A percentile compares a stretch with the other conserved stretches of the same genome.
These are phyloP conservation scores for Aphidius ervi DNA, from an alignment of 1,140 invertebrate species.

Conservation along the genomic window DNA sequence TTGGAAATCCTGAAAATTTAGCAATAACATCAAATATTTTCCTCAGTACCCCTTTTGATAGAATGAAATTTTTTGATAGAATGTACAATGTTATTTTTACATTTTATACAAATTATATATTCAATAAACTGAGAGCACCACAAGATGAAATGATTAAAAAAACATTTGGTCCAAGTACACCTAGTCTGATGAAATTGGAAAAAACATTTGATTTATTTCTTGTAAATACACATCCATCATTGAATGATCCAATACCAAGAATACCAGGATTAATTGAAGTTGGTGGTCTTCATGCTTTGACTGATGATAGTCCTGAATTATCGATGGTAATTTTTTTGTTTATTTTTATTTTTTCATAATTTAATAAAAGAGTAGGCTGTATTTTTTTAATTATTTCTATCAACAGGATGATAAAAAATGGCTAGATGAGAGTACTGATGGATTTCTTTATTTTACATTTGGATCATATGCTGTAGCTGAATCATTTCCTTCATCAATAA, in stretches of 20 bases:
- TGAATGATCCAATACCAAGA: constrained; percentile 50
- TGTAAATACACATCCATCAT: constrained; percentile 55
- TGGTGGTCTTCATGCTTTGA: constrained; percentile 55
- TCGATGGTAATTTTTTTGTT: constrained; percentile 25
- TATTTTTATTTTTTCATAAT: not conserved
- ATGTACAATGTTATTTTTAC: constrained; percentile 49
- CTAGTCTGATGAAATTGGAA: constrained; percentile 44
- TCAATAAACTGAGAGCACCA: constrained; percentile 23
- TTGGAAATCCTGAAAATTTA: constrained; percentile 60
- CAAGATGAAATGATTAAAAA: constrained; percentile 40
- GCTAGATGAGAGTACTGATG: constrained; percentile 61
- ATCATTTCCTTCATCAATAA: constrained; percentile 37
- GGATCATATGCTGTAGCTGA: constrained; percentile 63
- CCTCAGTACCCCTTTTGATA: constrained; percentile 51
- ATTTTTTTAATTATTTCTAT: not conserved
- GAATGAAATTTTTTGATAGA: constrained; percentile 59
- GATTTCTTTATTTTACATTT: constrained; percentile 67
- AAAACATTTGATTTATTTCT: constrained; percentile 54
- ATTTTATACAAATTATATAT: constrained; percentile 21
- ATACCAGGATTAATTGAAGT: constrained; percentile 56
- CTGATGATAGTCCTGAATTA: constrained; percentile 29
- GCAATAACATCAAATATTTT: constrained; percentile 60
- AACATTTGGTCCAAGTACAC: constrained; percentile 44
- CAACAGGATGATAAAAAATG: constrained; percentile 41
- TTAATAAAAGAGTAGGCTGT: too few relatives aligned